Evolutionary conservation across 1,140 invertebrate genomes (phyloP).

Genomic region (Camponotus pennsylvanicus): DNA sequence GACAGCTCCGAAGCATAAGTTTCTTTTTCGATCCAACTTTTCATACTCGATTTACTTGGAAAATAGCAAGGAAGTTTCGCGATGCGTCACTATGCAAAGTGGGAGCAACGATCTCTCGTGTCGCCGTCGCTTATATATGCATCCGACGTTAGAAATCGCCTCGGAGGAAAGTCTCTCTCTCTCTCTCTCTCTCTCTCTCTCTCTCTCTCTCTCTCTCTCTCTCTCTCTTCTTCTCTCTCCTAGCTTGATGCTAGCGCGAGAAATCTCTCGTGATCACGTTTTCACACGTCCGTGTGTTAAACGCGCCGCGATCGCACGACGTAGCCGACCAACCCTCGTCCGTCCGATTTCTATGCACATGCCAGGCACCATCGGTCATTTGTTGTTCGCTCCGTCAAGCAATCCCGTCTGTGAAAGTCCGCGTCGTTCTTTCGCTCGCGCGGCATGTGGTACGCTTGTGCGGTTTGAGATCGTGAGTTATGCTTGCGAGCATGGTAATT

Average conservation of each 20-base stretch:
- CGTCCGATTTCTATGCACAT: constrained; percentile 60
- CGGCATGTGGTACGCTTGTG: constrained; percentile 28
- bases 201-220: constrained; percentile 2
- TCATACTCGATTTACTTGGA: not conserved
- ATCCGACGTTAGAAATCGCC: constrained; percentile 60
- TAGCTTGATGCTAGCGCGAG: not conserved
- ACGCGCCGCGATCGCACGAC: constrained; percentile 56
- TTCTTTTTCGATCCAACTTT: not conserved
- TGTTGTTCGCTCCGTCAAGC: constrained; percentile 11
- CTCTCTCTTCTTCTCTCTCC: not conserved
- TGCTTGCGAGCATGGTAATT: constrained; percentile 58
- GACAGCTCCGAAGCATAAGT: not conserved
- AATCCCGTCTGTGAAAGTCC: constrained; percentile 64
- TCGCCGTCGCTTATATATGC: constrained; percentile 20
- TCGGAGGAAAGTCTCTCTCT: constrained; percentile 56
- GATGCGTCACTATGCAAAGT: constrained; percentile 27
- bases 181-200: not conserved
- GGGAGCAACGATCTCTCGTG: constrained; percentile 52
- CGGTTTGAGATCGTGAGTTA: constrained; percentile 54
- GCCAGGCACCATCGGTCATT: constrained; percentile 20
- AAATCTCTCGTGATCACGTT: constrained; percentile 59
- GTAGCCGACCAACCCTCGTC: constrained; percentile 13
- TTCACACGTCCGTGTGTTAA: constrained; percentile 57
- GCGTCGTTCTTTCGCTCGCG: constrained; percentile 3
- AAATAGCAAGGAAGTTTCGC: constrained; percentile 1